phyloP scores from a whole-genome alignment of 2,888 invertebrate species.

The Eurois occulta region DNA sequence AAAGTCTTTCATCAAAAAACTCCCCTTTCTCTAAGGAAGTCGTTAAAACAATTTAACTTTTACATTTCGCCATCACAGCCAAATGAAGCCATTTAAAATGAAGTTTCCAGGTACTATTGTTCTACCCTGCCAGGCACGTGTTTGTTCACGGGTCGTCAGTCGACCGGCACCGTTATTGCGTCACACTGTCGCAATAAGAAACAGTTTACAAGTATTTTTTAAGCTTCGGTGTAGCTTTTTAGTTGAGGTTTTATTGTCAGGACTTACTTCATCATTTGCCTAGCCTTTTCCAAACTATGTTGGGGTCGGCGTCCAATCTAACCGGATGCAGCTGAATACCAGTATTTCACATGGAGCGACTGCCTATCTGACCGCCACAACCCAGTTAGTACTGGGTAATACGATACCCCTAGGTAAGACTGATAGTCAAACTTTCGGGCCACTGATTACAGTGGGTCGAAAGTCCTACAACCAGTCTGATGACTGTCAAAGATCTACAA shows the following conservation, averaged over 20 bases:
- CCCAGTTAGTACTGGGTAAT: no score
- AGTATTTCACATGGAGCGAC: no score
- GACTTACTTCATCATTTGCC: not conserved
- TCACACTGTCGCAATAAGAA: conserved; percentile 12
- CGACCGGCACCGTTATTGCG: not conserved
- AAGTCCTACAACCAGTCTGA: no score
- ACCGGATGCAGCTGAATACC: no score
- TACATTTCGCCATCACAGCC: not conserved
- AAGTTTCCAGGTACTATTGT: not conserved
- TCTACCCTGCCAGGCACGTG: conserved; percentile 19
- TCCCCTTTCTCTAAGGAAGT: not conserved
- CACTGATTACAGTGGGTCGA: no score
- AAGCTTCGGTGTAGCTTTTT: not conserved
- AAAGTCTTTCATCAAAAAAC: not conserved
- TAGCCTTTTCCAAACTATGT: not conserved
- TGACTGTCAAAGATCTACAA: no score
- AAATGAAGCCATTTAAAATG: conserved; percentile 15
- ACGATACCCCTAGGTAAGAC: no score
- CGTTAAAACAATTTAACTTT: not conserved
- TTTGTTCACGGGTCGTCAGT: not conserved
- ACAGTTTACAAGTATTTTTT: not conserved
- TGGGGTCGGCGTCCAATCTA: no score
- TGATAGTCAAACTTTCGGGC: no score
- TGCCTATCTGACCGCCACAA: no score
- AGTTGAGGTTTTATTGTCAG: not conserved